These are phyloP conservation scores for Sorex fumeus DNA, from an alignment of 2,113 vertebrate species.

Conservation along the genomic window DNA sequence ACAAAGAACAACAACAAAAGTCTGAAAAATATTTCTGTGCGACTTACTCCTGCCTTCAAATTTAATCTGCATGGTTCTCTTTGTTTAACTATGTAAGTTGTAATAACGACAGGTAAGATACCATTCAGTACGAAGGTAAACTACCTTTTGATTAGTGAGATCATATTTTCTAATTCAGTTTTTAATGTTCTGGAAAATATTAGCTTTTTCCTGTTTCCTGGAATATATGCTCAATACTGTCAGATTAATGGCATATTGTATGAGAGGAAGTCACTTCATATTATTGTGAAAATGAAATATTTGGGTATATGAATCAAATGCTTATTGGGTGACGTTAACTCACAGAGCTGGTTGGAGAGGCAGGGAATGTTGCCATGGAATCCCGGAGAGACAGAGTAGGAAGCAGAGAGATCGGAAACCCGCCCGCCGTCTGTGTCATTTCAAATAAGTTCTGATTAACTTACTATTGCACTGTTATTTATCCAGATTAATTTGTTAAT, in stretches of 20 bases:
- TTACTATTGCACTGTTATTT: not conserved
- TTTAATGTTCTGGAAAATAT: constrained; percentile 12
- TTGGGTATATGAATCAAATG: not conserved
- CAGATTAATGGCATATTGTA: constrained; percentile 12
- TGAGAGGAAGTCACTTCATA: not conserved
- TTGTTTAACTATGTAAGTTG: not conserved
- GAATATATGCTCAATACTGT: not conserved
- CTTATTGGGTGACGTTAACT: not conserved
- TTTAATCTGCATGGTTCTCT: not conserved
- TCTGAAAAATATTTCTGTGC: constrained; percentile 9
- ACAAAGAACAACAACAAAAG: not conserved
- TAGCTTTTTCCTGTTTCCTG: constrained; percentile 30
- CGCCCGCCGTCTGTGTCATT: not conserved
- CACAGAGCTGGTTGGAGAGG: not conserved
- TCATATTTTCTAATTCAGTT: constrained; percentile 29
- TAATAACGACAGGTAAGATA: not conserved
- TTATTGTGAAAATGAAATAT: not conserved
- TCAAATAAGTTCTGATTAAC: not conserved
- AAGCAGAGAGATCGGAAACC: not conserved
- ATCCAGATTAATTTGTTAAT: too few relatives aligned
- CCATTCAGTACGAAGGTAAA: not conserved
- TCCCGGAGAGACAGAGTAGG: not conserved
- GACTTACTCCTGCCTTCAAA: not conserved
- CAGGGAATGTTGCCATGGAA: not conserved
- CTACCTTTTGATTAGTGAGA: constrained; percentile 25